Conservation (phyloP, 1,140 invertebrate species). For the Muscidifurax raptorellus region DNA sequence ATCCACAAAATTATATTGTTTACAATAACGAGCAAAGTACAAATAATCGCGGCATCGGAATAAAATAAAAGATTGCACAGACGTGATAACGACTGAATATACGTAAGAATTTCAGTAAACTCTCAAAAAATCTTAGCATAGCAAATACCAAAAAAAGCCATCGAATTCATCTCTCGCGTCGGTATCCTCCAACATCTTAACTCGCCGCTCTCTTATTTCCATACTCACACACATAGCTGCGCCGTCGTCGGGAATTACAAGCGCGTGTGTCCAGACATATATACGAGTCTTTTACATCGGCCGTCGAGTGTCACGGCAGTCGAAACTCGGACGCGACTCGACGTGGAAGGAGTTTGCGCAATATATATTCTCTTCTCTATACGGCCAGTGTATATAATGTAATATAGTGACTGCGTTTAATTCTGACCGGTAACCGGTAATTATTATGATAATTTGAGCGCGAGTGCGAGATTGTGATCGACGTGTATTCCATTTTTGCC, state of each 20-base stretch:
- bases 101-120: no score
- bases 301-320: conserved; percentile 42
- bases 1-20: no score
- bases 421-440: no score
- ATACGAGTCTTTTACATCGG: neutral
- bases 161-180: neutral
- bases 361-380: conserved; percentile 17
- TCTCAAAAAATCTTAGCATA: neutral
- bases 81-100: no score
- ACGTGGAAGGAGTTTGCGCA: conserved; percentile 51
- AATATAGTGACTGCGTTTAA: no score
- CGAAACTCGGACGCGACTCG: conserved; percentile 55
- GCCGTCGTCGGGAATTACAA: neutral
- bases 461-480: neutral
- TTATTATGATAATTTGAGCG: no score
- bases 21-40: no score
- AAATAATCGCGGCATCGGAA: no score
- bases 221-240: neutral
- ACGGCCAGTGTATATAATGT: neutral
- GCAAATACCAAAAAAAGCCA: neutral
- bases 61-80: no score
- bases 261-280: no score
- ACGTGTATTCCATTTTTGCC: neutral
- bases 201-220: conserved; percentile 26
- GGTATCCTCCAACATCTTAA: neutral